Evolutionary conservation across 1,140 invertebrate genomes (phyloP), one percentile per base, ranked within the genome.

Genomic region (Pachyrhynchus sulphureomaculatus): DNA sequence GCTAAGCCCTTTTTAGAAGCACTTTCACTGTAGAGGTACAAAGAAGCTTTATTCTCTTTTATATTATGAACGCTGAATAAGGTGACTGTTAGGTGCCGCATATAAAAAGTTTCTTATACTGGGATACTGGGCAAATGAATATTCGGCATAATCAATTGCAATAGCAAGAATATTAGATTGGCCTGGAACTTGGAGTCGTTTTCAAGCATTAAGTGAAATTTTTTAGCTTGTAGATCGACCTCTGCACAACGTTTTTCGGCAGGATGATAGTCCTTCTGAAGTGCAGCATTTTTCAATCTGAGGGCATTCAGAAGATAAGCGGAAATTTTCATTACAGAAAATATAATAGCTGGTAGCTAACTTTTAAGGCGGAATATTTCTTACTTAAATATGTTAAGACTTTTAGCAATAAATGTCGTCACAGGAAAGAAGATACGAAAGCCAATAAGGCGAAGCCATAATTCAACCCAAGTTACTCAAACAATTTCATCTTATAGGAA

Each of bases 201-300:
- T 68, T 67, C n/a, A n/a, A n/a, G n/a, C n/a, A n/a, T n/a, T n/a
- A n/a, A n/a, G n/a, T n/a, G n/a, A n/a, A n/a, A n/a, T n/a, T n/a
- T n/a, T n/a, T n/a, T n/a, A n/a, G n/a, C n/a, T n/a, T n/a, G n/a
- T n/a, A n/a, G n/a, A n/a, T n/a, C n/a, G n/a, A n/a, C n/a, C n/a
- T n/a, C n/a, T n/a, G n/a, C n/a, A n/a, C n/a, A n/a, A n/a, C n/a
- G n/a, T n/a, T n/a, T n/a, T n/a, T n/a, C n/a, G n/a, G n/a, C n/a
- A n/a, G n/a, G n/a, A n/a, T n/a, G n/a, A n/a, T n/a, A n/a, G n/a
- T n/a, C n/a, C n/a, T n/a, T n/a, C n/a, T n/a, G n/a, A n/a, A n/a
- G n/a, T n/a, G n/a, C n/a, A n/a, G n/a, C n/a, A 57, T 66, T 61
- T 65, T 65, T 57, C 55, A 24, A 48, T 62, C 68, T 68, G 48